These are phyloP conservation scores for Dromius quadrimaculatus DNA, from an alignment of 2,888 invertebrate genomes.

Conservation along the genomic window DNA sequence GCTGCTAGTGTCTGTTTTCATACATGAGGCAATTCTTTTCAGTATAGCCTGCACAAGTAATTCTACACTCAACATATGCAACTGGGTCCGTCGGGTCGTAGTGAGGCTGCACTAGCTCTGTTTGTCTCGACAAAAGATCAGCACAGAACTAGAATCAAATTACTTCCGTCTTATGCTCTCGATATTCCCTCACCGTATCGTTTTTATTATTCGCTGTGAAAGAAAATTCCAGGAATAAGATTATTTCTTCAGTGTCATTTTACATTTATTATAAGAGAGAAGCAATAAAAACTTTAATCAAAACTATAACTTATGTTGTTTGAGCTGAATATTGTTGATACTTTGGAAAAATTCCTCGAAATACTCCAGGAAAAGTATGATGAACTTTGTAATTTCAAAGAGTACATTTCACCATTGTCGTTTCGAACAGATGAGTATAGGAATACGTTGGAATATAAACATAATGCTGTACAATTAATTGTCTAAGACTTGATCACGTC, in stretches of 20 bases:
- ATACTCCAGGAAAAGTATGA: too few relatives aligned
- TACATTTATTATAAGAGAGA: neutral
- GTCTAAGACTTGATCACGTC: too few relatives aligned
- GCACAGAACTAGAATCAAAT: conserved; percentile 5
- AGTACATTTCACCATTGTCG: too few relatives aligned
- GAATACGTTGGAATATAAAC: too few relatives aligned
- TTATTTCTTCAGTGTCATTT: neutral
- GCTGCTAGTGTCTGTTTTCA: conserved; percentile 14
- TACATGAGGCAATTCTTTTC: conserved; percentile 24
- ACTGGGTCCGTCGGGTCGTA: too few relatives aligned
- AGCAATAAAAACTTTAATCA: neutral
- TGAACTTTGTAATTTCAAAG: too few relatives aligned
- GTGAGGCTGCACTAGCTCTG: neutral
- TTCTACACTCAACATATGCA: conserved; percentile 19
- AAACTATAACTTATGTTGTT: neutral
- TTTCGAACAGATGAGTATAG: too few relatives aligned
- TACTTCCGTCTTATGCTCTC: neutral
- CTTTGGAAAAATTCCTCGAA: too few relatives aligned
- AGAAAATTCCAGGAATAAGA: neutral
- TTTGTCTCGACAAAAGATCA: conserved; percentile 19
- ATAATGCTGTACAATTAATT: too few relatives aligned
- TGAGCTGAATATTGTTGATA: neutral
- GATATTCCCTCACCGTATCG: neutral
- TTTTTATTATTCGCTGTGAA: neutral
- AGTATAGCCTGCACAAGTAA: conserved; percentile 1